A percentile compares a stretch with the other conserved stretches of the same genome.
phyloP scores from a whole-genome alignment of 2,888 invertebrate species.

The Balanococcus diminutus region DNA sequence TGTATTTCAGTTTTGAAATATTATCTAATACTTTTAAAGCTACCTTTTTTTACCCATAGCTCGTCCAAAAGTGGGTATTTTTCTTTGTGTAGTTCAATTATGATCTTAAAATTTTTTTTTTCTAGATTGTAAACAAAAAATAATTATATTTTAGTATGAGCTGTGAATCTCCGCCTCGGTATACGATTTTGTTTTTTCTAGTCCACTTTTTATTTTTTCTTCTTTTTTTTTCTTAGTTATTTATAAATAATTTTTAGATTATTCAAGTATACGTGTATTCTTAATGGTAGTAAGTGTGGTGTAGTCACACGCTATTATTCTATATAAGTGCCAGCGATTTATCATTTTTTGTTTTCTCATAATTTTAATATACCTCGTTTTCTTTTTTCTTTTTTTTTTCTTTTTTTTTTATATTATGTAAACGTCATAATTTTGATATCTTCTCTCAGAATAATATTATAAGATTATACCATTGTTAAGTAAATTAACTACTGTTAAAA shows the following conservation, averaged over 20 bases:
- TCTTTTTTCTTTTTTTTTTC: not conserved
- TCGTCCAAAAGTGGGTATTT: not conserved
- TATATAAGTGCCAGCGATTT: slow-evolving; percentile 39
- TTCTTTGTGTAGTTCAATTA: not conserved
- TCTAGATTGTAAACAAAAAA: slow-evolving; percentile 22
- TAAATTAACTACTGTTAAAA: slow-evolving; percentile 16
- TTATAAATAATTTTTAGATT: slow-evolving; percentile 44
- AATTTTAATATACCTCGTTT: slow-evolving; percentile 46
- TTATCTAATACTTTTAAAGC: not conserved
- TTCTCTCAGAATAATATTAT: slow-evolving; percentile 43
- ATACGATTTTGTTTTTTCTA: slow-evolving; percentile 54
- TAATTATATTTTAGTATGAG: slow-evolving; percentile 50
- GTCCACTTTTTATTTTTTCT: slow-evolving; percentile 42
- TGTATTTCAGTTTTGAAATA: not conserved
- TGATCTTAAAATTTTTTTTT: not conserved
- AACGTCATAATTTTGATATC: slow-evolving; percentile 42
- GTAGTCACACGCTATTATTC: slow-evolving; percentile 19
- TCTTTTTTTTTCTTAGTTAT: slow-evolving; percentile 42
- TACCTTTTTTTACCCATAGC: not conserved
- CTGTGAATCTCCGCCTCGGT: slow-evolving; percentile 54
- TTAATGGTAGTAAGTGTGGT: slow-evolving; percentile 28
- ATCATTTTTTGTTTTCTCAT: slow-evolving; percentile 47
- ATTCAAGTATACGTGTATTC: slow-evolving; percentile 51
- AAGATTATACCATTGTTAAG: slow-evolving; percentile 55
- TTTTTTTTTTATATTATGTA: slow-evolving; percentile 10